Percentiles rank a stretch among this genome's conserved stretches.
These are phyloP conservation scores for Stichopus chloronotus DNA, from an alignment of 35 echinoderm and acorn worm species.

Conservation along the genomic window DNA sequence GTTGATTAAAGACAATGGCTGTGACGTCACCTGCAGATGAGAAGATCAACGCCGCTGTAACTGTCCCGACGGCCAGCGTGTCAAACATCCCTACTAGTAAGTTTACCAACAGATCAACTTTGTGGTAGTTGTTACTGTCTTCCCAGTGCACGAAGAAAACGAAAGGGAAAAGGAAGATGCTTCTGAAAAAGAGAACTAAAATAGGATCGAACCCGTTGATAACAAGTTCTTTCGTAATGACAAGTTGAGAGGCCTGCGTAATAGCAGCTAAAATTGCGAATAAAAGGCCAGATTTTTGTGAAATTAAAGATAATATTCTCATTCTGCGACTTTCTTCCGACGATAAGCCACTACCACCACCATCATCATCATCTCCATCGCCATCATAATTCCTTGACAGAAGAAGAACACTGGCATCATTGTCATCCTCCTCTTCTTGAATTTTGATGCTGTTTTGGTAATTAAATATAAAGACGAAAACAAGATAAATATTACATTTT, in stretches of 20 bases:
- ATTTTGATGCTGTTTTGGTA: too few relatives aligned
- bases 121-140: not conserved
- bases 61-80: not conserved
- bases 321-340: not conserved
- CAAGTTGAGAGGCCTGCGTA: not conserved
- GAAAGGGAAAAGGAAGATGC: not conserved
- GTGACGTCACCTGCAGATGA: not conserved
- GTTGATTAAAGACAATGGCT: slow-evolving; percentile 26
- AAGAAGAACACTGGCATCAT: too few relatives aligned
- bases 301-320: not conserved
- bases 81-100: slow-evolving; percentile 1
- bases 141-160: slow-evolving; percentile 5
- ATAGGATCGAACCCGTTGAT: not conserved
- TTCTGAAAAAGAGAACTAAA: slow-evolving; percentile 2
- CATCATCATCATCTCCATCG: too few relatives aligned
- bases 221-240: not conserved
- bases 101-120: not conserved
- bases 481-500: too few relatives aligned
- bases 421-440: too few relatives aligned
- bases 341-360: not conserved
- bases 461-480: too few relatives aligned
- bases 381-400: too few relatives aligned
- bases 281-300: not conserved
- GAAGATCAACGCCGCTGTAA: not conserved
- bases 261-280: not conserved